Evolutionary conservation across 2,113 vertebrate species (phyloP).

Genomic region (Romanogobio albipinnatus): DNA sequence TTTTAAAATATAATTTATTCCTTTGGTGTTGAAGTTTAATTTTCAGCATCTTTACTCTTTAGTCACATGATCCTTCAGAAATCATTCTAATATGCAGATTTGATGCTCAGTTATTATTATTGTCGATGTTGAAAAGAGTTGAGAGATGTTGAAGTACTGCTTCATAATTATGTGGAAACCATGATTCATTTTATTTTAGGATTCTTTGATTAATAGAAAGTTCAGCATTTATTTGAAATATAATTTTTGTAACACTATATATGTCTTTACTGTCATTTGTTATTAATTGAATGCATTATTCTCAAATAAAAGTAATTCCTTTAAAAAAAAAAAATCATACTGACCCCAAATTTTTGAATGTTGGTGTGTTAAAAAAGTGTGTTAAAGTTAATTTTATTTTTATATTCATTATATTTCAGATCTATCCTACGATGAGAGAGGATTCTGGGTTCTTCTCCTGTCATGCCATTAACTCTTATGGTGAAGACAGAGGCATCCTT

Average conservation of each 20-base stretch:
- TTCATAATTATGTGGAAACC: not conserved
- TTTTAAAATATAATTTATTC: not conserved
- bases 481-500: slow-evolving; percentile 97
- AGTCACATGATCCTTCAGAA: not conserved
- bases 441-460: slow-evolving; percentile 99
- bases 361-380: too few species aligned
- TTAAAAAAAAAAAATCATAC: too few species aligned
- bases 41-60: too few species aligned
- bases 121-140: too few species aligned
- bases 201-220: not conserved
- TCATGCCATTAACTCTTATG: slow-evolving; percentile 97
- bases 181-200: not conserved
- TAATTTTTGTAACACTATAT: not conserved
- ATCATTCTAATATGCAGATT: not conserved
- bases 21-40: too few species aligned
- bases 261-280: not conserved
- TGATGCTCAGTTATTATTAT: not conserved
- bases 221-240: not conserved
- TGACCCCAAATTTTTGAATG: not conserved
- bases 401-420: slow-evolving; percentile 70
- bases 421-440: slow-evolving; percentile 94
- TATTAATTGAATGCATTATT: not conserved
- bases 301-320: not conserved
- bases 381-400: too few species aligned
- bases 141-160: too few species aligned